Evolutionary conservation across 2,797 vertebrate species (phyloP).

Genomic region (Cetoscarus ocellatus): DNA sequence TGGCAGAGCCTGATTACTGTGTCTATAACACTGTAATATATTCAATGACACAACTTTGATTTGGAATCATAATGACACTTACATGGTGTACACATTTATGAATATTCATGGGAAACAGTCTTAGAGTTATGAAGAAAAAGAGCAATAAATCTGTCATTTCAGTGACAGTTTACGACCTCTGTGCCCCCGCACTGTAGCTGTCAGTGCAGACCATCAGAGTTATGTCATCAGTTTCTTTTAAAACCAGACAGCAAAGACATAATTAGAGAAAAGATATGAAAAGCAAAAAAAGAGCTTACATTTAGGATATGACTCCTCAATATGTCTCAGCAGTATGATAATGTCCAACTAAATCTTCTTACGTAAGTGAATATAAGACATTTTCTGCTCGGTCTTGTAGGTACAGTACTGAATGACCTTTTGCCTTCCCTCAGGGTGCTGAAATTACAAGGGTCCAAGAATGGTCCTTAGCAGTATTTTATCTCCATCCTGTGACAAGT

Average conservation of each 20-base stretch:
- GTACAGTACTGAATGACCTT: constrained; percentile 73
- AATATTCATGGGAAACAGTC: constrained; percentile 68
- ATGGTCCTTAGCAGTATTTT: constrained; percentile 79
- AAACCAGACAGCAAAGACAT: constrained; percentile 45
- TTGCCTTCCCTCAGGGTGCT: constrained; percentile 73
- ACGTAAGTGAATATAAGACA: constrained; percentile 37
- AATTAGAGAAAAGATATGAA: constrained; percentile 30
- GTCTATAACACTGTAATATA: constrained; percentile 46
- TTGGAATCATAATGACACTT: constrained; percentile 51
- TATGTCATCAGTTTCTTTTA: constrained; percentile 56
- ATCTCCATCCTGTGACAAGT: constrained; percentile 78
- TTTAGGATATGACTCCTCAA: constrained; percentile 40
- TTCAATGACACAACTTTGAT: constrained; percentile 57
- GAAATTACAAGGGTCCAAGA: constrained; percentile 77
- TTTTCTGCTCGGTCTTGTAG: constrained; percentile 42
- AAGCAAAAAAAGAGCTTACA: constrained; percentile 25
- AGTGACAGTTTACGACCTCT: constrained; percentile 38
- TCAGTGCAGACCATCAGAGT: constrained; percentile 13
- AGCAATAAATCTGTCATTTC: constrained; percentile 52
- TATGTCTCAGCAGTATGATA: constrained; percentile 29
- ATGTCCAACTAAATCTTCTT: constrained; percentile 46
- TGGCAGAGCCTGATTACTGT: constrained; percentile 39
- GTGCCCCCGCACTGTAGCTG: constrained; percentile 47
- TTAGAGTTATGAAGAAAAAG: constrained; percentile 24
- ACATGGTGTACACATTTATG: constrained; percentile 59